These are phyloP conservation scores for Mareca penelope DNA, from an alignment of 2,797 vertebrate species.

Conservation along the genomic window DNA sequence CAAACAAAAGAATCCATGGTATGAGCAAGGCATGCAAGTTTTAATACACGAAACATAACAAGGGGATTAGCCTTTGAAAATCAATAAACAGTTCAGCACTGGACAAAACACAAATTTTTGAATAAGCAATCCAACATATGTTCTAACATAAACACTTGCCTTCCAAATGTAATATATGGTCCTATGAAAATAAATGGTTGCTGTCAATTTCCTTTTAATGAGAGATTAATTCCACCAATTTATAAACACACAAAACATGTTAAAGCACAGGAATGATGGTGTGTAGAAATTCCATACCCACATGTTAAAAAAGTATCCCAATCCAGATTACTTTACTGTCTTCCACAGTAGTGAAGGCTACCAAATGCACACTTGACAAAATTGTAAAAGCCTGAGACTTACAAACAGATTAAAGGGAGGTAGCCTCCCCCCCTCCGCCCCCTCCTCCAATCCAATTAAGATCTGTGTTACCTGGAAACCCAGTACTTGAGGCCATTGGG, in stretches of 20 bases:
- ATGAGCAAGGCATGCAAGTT: slow-evolving; percentile 74
- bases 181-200: slow-evolving; percentile 77
- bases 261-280: neutral
- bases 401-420: neutral
- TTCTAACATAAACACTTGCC: slow-evolving; percentile 71
- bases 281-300: slow-evolving; percentile 1
- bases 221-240: slow-evolving; percentile 53
- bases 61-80: slow-evolving; percentile 69
- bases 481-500: neutral
- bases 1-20: slow-evolving; percentile 62
- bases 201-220: slow-evolving; percentile 69
- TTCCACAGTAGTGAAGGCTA: neutral
- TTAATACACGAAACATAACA: slow-evolving; percentile 68
- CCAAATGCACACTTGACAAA: neutral
- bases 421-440: neutral
- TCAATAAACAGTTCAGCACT: slow-evolving; percentile 68
- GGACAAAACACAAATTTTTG: slow-evolving; percentile 63
- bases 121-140: slow-evolving; percentile 72
- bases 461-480: neutral
- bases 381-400: neutral
- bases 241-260: slow-evolving; percentile 51
- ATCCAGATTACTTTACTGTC: neutral
- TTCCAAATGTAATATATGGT: slow-evolving; percentile 69
- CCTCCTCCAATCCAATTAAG: neutral
- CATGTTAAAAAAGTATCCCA: neutral